Conservation (phyloP, 2,888 invertebrate species). For the Nephrocerus scutellatus region DNA sequence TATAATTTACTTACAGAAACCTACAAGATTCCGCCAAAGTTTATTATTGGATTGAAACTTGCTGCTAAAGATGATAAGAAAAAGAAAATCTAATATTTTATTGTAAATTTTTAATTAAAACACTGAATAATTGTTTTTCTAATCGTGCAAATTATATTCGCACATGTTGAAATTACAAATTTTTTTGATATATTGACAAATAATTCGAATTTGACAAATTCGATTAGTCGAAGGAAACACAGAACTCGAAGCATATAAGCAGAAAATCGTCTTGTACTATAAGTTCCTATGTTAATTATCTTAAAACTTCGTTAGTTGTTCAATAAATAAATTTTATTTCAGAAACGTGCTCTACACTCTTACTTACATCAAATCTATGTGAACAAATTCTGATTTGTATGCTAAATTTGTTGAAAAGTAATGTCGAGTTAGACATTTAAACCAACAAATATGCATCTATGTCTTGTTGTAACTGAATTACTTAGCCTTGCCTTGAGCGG, state of each 20-base stretch:
- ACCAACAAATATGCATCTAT: constrained; percentile 23
- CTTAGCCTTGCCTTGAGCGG: constrained; percentile 67
- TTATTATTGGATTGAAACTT: constrained; percentile 43
- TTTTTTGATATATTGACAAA: too few species aligned
- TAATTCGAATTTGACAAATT: too few species aligned
- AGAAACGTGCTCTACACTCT: too few species aligned
- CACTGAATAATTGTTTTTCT: too few species aligned
- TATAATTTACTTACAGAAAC: constrained; percentile 44
- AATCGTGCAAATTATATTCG: too few species aligned
- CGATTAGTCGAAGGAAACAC: too few species aligned
- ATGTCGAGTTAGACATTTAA: constrained; percentile 27
- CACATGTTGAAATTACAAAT: too few species aligned
- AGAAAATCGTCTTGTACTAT: constrained; percentile 12
- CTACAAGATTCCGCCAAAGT: constrained; percentile 45
- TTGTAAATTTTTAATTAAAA: constrained; percentile 3
- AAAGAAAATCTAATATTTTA: constrained; percentile 22
- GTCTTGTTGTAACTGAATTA: constrained; percentile 48
- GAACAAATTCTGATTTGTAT: too few species aligned
- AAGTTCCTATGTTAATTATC: background rate
- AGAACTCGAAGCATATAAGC: too few species aligned
- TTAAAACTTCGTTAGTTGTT: background rate
- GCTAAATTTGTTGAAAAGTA: too few species aligned
- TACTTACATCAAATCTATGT: too few species aligned
- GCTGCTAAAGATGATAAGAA: constrained; percentile 44
- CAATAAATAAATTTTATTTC: background rate